Conservation (phyloP, 2,797 vertebrate species). For the Catamblyrhynchus diadema region DNA sequence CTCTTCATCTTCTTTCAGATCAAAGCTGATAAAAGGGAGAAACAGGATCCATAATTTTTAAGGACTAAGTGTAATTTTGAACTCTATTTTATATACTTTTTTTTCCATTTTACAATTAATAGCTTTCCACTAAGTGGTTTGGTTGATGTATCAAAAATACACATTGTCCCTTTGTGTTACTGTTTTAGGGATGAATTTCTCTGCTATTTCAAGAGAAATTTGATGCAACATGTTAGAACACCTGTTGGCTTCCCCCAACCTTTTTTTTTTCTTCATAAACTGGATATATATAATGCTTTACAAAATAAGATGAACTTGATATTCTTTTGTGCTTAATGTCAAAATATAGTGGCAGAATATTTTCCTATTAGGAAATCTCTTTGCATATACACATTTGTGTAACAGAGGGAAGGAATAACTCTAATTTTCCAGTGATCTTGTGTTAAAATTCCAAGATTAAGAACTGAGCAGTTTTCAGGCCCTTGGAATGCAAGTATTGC, state of each 20-base stretch:
- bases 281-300: neutral
- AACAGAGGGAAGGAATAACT: neutral
- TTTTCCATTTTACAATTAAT: neutral
- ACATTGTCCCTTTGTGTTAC: neutral
- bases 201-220: neutral
- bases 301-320: neutral
- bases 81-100: neutral
- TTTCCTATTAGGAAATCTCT: neutral
- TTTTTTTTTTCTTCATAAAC: neutral
- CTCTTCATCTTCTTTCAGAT: neutral
- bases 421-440: neutral
- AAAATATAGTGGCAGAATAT: neutral
- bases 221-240: neutral
- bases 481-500: neutral
- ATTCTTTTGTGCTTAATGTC: neutral
- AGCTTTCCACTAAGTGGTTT: neutral
- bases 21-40: neutral
- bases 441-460: neutral
- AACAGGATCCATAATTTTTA: neutral
- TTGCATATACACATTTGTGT: neutral
- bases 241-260: rapidly evolving
- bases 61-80: neutral
- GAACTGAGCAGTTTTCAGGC: neutral
- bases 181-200: neutral
- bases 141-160: neutral